Evolutionary conservation across 2,888 invertebrate species (phyloP).

Genomic region (Apocheima hispidaria): DNA sequence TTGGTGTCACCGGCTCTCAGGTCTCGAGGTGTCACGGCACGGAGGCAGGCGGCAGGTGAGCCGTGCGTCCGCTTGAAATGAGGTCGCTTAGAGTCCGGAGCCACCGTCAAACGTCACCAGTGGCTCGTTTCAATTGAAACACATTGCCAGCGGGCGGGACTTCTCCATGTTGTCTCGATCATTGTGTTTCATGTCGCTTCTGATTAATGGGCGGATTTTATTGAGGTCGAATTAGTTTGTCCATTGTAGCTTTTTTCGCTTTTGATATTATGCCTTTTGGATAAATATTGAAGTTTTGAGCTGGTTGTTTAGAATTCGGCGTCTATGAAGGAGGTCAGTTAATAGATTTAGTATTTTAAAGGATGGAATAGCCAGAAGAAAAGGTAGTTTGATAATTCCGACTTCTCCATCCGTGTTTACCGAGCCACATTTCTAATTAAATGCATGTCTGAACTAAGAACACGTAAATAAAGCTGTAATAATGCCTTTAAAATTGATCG

Average conservation of each 20-base stretch:
- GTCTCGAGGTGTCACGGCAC: conserved; percentile 34
- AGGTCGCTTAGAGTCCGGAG: conserved; percentile 66
- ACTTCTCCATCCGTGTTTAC: conserved; percentile 53
- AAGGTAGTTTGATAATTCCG: conserved; percentile 42
- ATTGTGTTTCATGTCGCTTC: conserved; percentile 44
- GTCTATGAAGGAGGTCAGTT: conserved; percentile 14
- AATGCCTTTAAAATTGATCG: conserved; percentile 39
- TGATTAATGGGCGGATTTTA: conserved; percentile 45
- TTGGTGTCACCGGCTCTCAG: conserved; percentile 41
- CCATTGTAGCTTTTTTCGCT: conserved; percentile 31
- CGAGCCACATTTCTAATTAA: conserved; percentile 41
- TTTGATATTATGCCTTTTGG: conserved; percentile 27
- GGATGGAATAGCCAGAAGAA: conserved; percentile 25
- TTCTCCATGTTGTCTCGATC: conserved; percentile 51
- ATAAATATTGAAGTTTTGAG: conserved; percentile 23
- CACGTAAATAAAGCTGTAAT: conserved; percentile 41
- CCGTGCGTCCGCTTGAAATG: conserved; percentile 55
- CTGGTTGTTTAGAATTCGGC: conserved; percentile 25
- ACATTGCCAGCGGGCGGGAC: conserved; percentile 65
- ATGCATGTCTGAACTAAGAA: conserved; percentile 47
- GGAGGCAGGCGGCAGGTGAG: conserved; percentile 56
- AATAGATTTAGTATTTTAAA: conserved; percentile 20
- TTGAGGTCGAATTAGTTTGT: conserved; percentile 41
- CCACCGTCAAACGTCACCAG: neutral
- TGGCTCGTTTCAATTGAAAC: conserved; percentile 60